Conservation (phyloP, 2,113 vertebrate species). For the Canis aureus region DNA sequence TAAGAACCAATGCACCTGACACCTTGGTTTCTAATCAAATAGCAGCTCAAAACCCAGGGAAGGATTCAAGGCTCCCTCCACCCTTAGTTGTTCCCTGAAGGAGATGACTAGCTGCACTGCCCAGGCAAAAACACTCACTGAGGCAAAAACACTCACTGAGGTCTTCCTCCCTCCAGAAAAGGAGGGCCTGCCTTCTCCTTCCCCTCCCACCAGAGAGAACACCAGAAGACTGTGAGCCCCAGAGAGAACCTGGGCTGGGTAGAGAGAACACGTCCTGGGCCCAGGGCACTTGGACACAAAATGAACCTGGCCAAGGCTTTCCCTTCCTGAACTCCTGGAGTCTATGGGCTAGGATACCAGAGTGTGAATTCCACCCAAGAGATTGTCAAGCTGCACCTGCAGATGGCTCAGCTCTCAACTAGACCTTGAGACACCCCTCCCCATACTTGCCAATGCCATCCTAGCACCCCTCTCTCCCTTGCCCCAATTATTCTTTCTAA, state of each 20-base stretch:
- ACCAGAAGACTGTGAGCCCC: neutral
- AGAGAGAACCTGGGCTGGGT: neutral
- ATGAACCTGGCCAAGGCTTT: neutral
- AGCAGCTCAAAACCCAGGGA: neutral
- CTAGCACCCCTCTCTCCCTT: neutral
- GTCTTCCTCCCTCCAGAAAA: neutral
- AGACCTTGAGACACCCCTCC: neutral
- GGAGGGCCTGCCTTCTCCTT: neutral
- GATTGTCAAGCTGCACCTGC: neutral
- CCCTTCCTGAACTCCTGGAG: neutral
- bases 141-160: neutral
- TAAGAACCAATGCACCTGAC: neutral
- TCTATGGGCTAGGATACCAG: neutral
- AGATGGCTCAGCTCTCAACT: neutral
- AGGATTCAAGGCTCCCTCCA: neutral
- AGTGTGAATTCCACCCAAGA: neutral
- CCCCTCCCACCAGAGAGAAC: neutral
- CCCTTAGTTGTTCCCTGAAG: neutral
- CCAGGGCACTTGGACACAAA: neutral
- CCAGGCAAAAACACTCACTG: neutral
- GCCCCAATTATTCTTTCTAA: neutral
- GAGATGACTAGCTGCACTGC: neutral
- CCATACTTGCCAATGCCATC: neutral
- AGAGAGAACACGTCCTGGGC: neutral
- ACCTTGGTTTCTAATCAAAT: neutral